Evolutionary conservation across 2,797 vertebrate species (phyloP).

Genomic region (Falco peregrinus): DNA sequence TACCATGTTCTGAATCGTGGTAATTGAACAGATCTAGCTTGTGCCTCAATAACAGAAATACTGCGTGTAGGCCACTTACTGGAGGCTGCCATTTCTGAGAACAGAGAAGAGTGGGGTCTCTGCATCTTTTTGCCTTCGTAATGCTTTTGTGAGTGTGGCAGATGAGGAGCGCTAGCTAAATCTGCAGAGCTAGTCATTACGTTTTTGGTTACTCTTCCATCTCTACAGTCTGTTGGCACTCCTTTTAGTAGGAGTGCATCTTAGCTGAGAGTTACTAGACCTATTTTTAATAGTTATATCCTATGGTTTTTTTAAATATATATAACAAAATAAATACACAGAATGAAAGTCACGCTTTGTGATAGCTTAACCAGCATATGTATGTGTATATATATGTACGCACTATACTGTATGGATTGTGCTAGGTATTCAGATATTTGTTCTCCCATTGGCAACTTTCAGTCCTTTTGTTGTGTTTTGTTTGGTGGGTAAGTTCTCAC

Average conservation of each 20-base stretch:
- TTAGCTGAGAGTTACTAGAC: background rate
- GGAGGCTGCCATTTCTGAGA: background rate
- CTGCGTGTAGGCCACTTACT: background rate
- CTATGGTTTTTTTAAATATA: too few relatives aligned
- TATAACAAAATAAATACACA: background rate
- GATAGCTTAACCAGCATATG: background rate
- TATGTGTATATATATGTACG: too few relatives aligned
- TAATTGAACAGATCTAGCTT: background rate
- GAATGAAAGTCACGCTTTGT: background rate
- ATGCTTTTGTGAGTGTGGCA: background rate
- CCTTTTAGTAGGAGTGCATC: background rate
- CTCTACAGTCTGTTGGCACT: background rate
- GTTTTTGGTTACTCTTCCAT: background rate
- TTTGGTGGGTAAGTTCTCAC: background rate
- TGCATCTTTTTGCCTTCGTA: background rate
- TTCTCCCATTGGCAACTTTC: background rate
- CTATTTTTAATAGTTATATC: background rate
- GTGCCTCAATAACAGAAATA: background rate
- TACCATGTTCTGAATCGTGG: too few relatives aligned
- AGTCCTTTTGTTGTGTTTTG: background rate
- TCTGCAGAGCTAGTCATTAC: background rate
- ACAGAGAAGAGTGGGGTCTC: background rate
- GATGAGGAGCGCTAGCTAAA: background rate
- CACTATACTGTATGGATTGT: background rate
- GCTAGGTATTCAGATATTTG: background rate